These are phyloP conservation scores for Empis stercorea DNA, from an alignment of 2,888 invertebrate species.

Conservation along the genomic window DNA sequence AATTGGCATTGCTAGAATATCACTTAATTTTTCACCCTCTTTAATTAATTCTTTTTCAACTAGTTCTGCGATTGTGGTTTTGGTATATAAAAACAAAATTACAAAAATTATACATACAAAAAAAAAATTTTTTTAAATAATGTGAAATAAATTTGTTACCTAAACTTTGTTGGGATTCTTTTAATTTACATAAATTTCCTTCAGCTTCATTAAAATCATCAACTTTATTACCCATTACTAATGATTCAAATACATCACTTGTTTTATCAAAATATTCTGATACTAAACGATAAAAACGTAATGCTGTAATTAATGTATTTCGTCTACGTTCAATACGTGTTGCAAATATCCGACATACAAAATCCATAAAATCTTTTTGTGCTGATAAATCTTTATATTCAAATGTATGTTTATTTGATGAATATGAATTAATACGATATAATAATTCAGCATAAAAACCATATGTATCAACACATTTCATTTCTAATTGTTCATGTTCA, in stretches of 20 bases:
- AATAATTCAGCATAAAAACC: constrained; percentile 65
- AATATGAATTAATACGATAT: constrained; percentile 52
- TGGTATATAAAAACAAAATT: background rate
- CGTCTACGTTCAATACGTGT: constrained; percentile 57
- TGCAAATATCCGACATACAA: constrained; percentile 65
- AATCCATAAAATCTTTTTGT: constrained; percentile 70
- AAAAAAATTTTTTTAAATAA: background rate
- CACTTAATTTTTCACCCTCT: constrained; percentile 64
- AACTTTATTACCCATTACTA: constrained; percentile 48
- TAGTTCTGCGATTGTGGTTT: constrained; percentile 37
- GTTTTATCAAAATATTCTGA: constrained; percentile 58
- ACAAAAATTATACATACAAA: background rate
- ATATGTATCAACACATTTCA: constrained; percentile 66
- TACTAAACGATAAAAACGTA: constrained; percentile 61
- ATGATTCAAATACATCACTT: constrained; percentile 51
- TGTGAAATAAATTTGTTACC: constrained; percentile 36
- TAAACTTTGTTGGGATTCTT: constrained; percentile 46
- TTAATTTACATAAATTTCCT: constrained; percentile 43
- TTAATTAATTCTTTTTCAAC: constrained; percentile 54
- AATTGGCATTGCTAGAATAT: constrained; percentile 63
- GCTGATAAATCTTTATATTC: constrained; percentile 51
- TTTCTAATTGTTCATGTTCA: constrained; percentile 60
- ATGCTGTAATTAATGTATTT: constrained; percentile 59
- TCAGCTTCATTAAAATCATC: constrained; percentile 45
- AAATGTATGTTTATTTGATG: constrained; percentile 33